A percentile compares a stretch with the other conserved stretches of the same genome.
These are phyloP conservation scores for Dasysyrphus albostriatus DNA, from an alignment of 2,888 invertebrate species.

Conservation along the genomic window DNA sequence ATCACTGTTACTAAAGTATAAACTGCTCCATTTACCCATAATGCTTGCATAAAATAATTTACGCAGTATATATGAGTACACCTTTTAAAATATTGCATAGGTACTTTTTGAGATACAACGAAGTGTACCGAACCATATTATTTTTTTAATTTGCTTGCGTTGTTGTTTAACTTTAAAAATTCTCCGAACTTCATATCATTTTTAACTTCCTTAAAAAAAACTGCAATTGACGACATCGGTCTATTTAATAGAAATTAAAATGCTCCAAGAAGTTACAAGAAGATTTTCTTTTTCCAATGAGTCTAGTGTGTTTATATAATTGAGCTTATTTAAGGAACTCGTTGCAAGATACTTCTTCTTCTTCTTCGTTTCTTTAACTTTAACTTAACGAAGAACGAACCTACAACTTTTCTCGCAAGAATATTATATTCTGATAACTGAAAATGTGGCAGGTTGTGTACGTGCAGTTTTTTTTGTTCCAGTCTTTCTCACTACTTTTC, in stretches of 20 bases:
- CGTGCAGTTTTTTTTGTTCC: conserved; percentile 53
- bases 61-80: too few species aligned
- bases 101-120: too few species aligned
- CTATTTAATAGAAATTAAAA: background rate
- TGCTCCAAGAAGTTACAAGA: background rate
- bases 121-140: too few species aligned
- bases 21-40: too few species aligned
- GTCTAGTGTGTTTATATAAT: background rate
- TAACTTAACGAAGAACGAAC: background rate
- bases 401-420: conserved; percentile 67
- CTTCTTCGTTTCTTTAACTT: background rate
- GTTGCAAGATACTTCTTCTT: background rate
- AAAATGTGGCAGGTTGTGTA: conserved; percentile 67
- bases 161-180: background rate
- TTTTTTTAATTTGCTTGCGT: too few species aligned
- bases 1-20: too few species aligned
- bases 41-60: too few species aligned
- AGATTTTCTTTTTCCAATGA: background rate
- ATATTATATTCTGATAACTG: conserved; percentile 59
- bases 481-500: background rate
- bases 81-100: too few species aligned
- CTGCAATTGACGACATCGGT: background rate
- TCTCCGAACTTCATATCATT: background rate
- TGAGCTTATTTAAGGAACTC: conserved; percentile 3
- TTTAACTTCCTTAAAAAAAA: too few species aligned